Conservation (phyloP, 1,140 invertebrate species). For the Acromyrmex echinatior region DNA sequence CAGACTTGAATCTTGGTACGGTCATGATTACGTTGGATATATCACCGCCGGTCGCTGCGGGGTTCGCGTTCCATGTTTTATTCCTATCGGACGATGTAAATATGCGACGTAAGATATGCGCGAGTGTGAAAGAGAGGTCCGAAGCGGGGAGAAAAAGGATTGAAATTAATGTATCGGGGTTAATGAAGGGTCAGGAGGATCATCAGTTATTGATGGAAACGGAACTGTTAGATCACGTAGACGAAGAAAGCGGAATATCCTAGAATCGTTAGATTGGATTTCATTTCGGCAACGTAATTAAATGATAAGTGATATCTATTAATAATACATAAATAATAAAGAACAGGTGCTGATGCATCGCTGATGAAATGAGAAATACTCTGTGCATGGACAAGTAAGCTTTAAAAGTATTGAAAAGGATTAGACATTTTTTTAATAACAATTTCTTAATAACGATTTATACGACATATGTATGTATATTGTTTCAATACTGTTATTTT, state of each 20-base stretch:
- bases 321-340: slow-evolving; percentile 34
- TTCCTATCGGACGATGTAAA: slow-evolving; percentile 58
- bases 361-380: not conserved
- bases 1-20: slow-evolving; percentile 73
- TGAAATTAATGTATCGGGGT: slow-evolving; percentile 56
- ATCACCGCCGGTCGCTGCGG: slow-evolving; percentile 61
- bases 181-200: slow-evolving; percentile 54
- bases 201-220: slow-evolving; percentile 55
- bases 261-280: not conserved
- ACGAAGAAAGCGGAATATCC: slow-evolving; percentile 2
- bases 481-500: not conserved
- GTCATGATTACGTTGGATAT: slow-evolving; percentile 62
- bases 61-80: slow-evolving; percentile 53
- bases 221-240: slow-evolving; percentile 25
- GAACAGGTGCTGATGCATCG: not conserved
- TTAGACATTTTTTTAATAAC: not conserved
- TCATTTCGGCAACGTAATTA: slow-evolving; percentile 21
- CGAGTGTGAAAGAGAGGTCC: slow-evolving; percentile 28
- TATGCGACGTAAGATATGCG: slow-evolving; percentile 38
- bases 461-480: not conserved
- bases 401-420: not conserved
- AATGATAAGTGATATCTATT: slow-evolving; percentile 26
- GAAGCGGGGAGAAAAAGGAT: slow-evolving; percentile 2
- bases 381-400: not conserved
- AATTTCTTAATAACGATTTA: too few species aligned